phyloP scores from a whole-genome alignment of 2,113 vertebrate genomes.

The Actenoides lindsayi region DNA sequence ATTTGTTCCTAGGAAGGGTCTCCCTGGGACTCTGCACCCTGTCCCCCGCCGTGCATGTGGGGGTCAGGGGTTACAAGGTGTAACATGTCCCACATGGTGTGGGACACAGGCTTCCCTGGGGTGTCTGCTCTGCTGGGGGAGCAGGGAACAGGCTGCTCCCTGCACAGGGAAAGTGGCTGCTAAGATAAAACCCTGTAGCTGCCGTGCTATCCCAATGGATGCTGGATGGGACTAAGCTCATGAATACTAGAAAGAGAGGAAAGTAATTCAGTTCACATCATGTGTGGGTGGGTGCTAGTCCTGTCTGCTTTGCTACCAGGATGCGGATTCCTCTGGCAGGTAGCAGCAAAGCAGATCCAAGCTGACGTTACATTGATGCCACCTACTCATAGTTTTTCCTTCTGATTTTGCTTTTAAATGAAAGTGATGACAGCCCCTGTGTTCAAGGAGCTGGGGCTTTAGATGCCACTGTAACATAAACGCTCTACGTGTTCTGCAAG shows the following conservation, averaged over 20 bases:
- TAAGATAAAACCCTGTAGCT: neutral
- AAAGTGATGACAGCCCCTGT: neutral
- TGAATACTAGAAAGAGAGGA: neutral
- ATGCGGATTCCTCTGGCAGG: neutral
- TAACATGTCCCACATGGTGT: too few species aligned
- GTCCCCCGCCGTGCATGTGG: neutral
- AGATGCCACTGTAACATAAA: neutral
- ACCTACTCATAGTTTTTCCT: neutral
- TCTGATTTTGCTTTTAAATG: neutral
- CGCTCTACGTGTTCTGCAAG: neutral
- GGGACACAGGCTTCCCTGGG: neutral
- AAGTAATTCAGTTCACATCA: neutral
- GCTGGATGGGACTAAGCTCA: neutral
- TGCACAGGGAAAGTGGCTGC: neutral
- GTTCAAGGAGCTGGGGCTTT: neutral
- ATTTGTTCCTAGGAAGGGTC: neutral
- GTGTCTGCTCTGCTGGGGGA: neutral
- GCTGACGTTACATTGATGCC: neutral
- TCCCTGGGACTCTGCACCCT: neutral
- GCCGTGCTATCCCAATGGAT: neutral
- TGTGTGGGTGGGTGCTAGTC: neutral
- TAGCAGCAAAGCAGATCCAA: neutral
- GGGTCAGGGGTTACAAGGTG: neutral
- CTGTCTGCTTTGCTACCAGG: neutral
- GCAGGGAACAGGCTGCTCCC: neutral